Conservation (phyloP, 2,113 vertebrate species). For the Nanger granti region DNA sequence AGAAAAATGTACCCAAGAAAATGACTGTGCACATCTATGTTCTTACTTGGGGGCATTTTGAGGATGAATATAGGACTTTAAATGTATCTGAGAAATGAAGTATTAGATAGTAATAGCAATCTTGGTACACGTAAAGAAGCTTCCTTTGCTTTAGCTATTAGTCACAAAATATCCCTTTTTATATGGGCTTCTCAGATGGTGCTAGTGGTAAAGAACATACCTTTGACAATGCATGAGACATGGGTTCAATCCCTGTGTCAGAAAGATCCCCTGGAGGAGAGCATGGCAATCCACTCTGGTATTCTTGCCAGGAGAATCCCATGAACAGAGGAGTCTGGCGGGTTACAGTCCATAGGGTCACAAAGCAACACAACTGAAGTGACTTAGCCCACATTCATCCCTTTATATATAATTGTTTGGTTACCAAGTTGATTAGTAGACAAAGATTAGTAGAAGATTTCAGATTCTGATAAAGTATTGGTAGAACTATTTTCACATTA, state of each 20-base stretch:
- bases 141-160: background rate
- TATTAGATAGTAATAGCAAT: background rate
- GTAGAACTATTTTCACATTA: background rate
- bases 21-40: background rate
- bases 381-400: background rate
- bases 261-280: background rate
- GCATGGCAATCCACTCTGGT: background rate
- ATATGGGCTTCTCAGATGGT: background rate
- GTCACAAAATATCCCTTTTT: background rate
- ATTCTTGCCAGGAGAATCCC: background rate
- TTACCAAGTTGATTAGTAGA: background rate
- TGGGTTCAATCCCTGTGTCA: background rate
- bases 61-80: background rate
- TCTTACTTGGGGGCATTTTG: background rate
- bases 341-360: background rate
- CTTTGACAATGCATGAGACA: background rate
- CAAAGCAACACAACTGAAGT: background rate
- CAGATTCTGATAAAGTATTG: background rate
- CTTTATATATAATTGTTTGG: background rate
- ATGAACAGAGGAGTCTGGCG: background rate
- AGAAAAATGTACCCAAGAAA: background rate
- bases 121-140: background rate
- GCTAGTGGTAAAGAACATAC: background rate
- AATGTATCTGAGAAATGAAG: background rate
- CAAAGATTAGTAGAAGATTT: background rate